These are phyloP conservation scores for Campaea margaritaria DNA, from an alignment of 2,888 invertebrate species.

Conservation along the genomic window DNA sequence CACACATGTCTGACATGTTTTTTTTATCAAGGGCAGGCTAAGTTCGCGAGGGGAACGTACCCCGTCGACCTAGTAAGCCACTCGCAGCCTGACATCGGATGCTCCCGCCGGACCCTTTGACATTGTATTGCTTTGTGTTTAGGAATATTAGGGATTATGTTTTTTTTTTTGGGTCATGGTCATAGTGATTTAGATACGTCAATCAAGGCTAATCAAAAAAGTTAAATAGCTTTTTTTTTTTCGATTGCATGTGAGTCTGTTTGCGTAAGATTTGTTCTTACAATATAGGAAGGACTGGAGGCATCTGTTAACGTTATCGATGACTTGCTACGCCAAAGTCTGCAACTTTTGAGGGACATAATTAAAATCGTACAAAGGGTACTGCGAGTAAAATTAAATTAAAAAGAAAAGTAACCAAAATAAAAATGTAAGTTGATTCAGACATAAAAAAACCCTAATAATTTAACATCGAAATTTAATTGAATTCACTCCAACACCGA, in stretches of 20 bases:
- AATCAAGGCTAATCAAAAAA: no score
- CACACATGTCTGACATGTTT: no score
- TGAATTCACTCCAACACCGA: conserved; percentile 24
- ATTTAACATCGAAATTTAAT: conserved; percentile 29
- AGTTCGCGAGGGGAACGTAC: conserved; percentile 39
- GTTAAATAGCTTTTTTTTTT: no score
- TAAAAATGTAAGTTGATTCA: not conserved
- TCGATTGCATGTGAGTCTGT: no score
- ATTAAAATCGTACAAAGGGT: no score
- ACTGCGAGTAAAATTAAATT: no score
- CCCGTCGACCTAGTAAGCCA: conserved; percentile 42
- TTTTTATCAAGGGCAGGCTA: conserved; percentile 12
- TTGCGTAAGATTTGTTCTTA: no score
- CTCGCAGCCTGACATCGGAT: conserved; percentile 26
- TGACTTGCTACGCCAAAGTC: no score
- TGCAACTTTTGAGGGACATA: no score
- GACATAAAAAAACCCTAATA: conserved; percentile 7
- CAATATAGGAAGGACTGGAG: no score
- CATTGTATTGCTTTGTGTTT: conserved; percentile 36
- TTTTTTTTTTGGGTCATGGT: not conserved
- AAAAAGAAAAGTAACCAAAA: no score
- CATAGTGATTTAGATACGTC: not conserved
- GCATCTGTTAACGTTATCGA: no score
- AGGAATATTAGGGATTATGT: conserved; percentile 14
- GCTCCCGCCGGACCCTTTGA: conserved; percentile 36